Evolutionary conservation across 2,888 invertebrate genomes (phyloP), one percentile per base, ranked within the genome.

Genomic region (Drosophila cyrtoloma): DNA sequence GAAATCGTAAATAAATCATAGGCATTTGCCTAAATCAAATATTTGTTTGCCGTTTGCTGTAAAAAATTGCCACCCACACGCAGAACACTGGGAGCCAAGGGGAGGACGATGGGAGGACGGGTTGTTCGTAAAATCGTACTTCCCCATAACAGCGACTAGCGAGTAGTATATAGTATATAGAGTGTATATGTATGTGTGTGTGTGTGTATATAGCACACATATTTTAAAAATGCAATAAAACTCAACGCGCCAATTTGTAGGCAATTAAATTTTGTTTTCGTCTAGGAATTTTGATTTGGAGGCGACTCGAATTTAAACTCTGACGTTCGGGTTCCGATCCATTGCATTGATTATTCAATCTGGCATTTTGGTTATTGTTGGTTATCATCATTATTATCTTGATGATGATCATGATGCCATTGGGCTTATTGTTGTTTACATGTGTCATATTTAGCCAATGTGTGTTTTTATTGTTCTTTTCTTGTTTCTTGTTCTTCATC

Each of bases 221-320:
- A 71, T 76, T 72, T 79, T 65, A 70, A 69, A 80, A 84, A 66
- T 80, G 85, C 82, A 72, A 89, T 86, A 84, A 86, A 89, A 84
- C 75, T 84, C 87, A 84, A 68, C 80, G 82, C 87, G 89, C 89
- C 88, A 89, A 86, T 89, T 86, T 84, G 89, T 84, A 87, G 86
- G 86, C 86, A 86, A 86, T 86, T 89, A 89, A 89, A 84, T 78
- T 87, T 78, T 61, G 84, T 82, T 61, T 71, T 70, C 71, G 44
- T 61, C 35, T 72, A 37, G 80, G 89, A 86, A 89, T 89, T 84
- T 75, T 71, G 69, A 72, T 71, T 73, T 60, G 67, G 44, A 61
- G 66, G 52, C 73, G 61, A 64, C 5, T 32, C 47, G 53, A 57
- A 44, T 35, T 59, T 22, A 12, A 59, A 60, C 58, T 65, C 64